A percentile compares a stretch with the other conserved stretches of the same genome.
These are phyloP conservation scores for Tenualosa ilisha DNA, from an alignment of 2,797 vertebrate species.

Conservation along the genomic window DNA sequence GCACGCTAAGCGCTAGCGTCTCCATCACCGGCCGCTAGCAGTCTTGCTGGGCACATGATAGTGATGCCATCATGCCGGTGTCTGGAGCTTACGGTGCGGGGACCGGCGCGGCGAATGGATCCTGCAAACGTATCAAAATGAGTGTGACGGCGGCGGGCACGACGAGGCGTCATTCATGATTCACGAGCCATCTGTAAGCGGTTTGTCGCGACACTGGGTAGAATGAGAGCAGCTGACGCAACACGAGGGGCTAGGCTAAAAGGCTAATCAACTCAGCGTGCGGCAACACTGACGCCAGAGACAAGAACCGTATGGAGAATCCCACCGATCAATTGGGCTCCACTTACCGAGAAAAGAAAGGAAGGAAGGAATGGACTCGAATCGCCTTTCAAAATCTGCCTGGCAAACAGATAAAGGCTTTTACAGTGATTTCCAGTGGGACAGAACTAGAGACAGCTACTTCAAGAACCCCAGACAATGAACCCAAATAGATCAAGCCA, in stretches of 20 bases:
- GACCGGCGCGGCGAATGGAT: background rate
- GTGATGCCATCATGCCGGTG: background rate
- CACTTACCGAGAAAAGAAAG: no score
- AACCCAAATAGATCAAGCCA: background rate
- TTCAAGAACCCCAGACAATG: no score
- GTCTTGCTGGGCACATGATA: background rate
- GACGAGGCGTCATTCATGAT: conserved; percentile 5
- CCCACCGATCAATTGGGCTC: no score
- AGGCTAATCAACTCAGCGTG: no score
- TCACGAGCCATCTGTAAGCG: conserved; percentile 42
- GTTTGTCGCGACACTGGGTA: conserved; percentile 26
- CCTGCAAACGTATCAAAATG: background rate
- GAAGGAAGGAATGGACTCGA: no score
- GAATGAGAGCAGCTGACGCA: background rate
- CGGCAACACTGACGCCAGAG: no score
- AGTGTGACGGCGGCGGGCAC: background rate
- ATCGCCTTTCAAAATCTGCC: background rate
- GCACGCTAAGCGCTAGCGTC: background rate
- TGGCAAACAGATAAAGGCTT: no score
- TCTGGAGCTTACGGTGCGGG: background rate
- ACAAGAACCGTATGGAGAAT: no score
- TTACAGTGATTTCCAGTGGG: no score
- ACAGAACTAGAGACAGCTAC: no score
- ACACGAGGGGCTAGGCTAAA: background rate
- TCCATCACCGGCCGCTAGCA: background rate